Conservation (phyloP, 1,140 invertebrate species). For the Condylostylus longicornis region DNA sequence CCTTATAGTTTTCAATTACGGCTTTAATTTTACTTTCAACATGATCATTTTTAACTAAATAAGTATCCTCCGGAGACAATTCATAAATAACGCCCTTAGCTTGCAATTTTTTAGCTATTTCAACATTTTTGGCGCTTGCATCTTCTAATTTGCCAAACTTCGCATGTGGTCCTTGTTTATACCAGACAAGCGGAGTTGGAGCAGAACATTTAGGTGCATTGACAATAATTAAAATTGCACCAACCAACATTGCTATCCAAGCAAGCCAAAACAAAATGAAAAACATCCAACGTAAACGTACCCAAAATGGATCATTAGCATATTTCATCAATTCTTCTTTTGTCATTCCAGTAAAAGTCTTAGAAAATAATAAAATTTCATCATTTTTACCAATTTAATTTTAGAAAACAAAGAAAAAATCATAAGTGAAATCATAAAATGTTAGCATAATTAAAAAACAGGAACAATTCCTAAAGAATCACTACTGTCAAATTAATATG, state of each 20-base stretch:
- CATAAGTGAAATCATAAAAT: too few relatives aligned
- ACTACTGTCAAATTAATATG: too few relatives aligned
- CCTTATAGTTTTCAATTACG: constrained; percentile 17
- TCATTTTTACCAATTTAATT: too few relatives aligned
- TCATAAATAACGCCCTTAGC: constrained; percentile 28
- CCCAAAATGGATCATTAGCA: constrained; percentile 85
- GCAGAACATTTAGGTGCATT: constrained; percentile 66
- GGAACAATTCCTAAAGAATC: too few relatives aligned
- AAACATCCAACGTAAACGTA: constrained; percentile 65
- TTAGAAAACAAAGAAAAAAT: background rate
- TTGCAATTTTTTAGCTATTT: constrained; percentile 12
- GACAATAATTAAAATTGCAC: constrained; percentile 69
- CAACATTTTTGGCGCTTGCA: constrained; percentile 5
- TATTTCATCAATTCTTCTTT: constrained; percentile 87
- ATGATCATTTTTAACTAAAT: constrained; percentile 15
- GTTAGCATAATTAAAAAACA: too few relatives aligned
- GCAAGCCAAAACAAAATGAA: constrained; percentile 74
- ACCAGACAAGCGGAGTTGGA: constrained; percentile 51
- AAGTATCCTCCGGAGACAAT: constrained; percentile 19
- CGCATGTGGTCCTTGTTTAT: constrained; percentile 22
- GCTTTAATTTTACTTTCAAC: constrained; percentile 21
- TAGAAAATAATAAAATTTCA: constrained; percentile 3
- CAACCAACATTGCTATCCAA: constrained; percentile 72
- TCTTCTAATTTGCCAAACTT: constrained; percentile 14
- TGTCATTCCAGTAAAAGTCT: constrained; percentile 63